A percentile compares a stretch with the other conserved stretches of the same genome.
phyloP scores from a whole-genome alignment of 1,140 invertebrate genomes.

The Hormaphis cornu region DNA sequence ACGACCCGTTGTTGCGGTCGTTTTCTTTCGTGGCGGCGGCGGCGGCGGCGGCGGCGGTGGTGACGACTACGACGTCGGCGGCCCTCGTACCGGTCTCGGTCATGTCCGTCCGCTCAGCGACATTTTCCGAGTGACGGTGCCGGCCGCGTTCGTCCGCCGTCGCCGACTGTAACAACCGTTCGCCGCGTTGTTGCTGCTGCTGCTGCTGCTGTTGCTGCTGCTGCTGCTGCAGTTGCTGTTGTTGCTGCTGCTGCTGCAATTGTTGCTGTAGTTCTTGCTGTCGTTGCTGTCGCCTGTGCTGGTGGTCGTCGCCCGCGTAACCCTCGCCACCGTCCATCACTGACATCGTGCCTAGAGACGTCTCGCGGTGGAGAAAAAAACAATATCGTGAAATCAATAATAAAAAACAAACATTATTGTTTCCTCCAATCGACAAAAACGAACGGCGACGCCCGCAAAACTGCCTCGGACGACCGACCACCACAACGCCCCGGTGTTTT shows the following conservation, averaged over 20 bases:
- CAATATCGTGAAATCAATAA: no score
- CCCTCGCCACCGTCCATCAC: not conserved
- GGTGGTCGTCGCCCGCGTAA: not conserved
- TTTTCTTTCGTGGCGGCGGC: conserved; percentile 47
- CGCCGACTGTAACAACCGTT: not conserved
- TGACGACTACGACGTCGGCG: conserved; percentile 47
- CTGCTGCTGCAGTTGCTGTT: not conserved
- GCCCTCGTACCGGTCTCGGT: conserved; percentile 53
- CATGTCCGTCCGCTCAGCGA: conserved; percentile 56
- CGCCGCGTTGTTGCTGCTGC: not conserved
- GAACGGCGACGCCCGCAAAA: no score
- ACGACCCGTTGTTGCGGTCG: conserved; percentile 51
- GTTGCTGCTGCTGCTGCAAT: not conserved
- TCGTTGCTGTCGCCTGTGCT: not conserved
- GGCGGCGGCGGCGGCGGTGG: conserved; percentile 37
- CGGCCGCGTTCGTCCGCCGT: conserved; percentile 12
- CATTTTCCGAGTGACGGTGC: conserved; percentile 48
- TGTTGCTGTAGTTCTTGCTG: not conserved
- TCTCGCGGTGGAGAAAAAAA: no score
- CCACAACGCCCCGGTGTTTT: no score
- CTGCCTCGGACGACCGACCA: no score
- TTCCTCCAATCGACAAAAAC: no score
- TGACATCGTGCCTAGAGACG: no score
- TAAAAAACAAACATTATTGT: no score
- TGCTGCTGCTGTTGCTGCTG: not conserved